Percentiles rank a stretch among this genome's conserved stretches.
Conservation (phyloP, 2,113 vertebrate species). For the Deroptyus accipitrinus region DNA sequence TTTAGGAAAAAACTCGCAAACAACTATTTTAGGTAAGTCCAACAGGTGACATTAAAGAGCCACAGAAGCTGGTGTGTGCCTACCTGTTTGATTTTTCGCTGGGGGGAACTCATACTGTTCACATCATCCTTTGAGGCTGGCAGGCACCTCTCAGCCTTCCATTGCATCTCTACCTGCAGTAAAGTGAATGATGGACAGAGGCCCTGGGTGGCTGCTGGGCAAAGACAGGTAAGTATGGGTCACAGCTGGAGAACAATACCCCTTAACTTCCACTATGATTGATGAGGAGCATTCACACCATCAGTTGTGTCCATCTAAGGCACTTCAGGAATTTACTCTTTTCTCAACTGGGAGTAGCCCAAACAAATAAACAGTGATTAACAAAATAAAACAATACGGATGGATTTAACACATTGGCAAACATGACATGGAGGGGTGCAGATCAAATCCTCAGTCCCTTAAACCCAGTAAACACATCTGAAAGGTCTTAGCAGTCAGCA, state of each 20-base stretch:
- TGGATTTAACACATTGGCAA: not conserved
- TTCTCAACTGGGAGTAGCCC: not conserved
- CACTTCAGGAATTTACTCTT: not conserved
- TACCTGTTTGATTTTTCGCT: not conserved
- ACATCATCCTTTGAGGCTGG: no score
- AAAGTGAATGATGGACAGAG: not conserved
- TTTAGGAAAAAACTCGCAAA: not conserved
- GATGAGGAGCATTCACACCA: not conserved
- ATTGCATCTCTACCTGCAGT: not conserved
- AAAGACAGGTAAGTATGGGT: not conserved
- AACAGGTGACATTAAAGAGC: not conserved
- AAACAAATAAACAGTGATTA: not conserved
- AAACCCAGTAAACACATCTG: not conserved
- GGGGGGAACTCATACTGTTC: not conserved
- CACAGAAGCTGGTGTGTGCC: not conserved
- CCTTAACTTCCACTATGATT: not conserved
- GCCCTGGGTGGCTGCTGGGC: not conserved
- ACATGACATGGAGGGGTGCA: fast-evolving
- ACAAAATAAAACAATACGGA: not conserved
- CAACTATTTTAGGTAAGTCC: not conserved
- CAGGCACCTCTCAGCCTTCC: not conserved
- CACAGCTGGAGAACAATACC: not conserved
- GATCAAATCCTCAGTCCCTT: not conserved
- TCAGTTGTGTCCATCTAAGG: not conserved
- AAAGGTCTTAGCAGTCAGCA: not conserved